Conservation (phyloP, 2,888 invertebrate species). For the Philhelius pedissequus region DNA sequence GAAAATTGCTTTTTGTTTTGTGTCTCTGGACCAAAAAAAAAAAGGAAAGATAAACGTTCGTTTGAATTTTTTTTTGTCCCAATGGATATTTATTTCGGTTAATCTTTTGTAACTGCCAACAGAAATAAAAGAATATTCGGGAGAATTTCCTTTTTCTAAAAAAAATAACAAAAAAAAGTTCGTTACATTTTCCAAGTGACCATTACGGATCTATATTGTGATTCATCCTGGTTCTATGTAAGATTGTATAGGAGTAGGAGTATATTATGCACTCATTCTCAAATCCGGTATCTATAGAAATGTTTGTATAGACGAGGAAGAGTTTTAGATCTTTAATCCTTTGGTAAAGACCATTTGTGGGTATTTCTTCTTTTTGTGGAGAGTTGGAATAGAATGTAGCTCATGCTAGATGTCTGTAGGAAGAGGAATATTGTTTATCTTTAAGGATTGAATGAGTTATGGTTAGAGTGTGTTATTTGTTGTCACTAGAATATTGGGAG, state of each 20-base stretch:
- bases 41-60: constrained; percentile 41
- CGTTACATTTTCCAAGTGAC: constrained; percentile 57
- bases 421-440: constrained; percentile 17
- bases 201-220: constrained; percentile 39
- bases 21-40: constrained; percentile 39
- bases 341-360: constrained; percentile 46
- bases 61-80: constrained; percentile 16
- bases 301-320: not conserved
- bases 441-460: constrained; percentile 49
- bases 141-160: constrained; percentile 27
- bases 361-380: not conserved
- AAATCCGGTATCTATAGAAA: not conserved
- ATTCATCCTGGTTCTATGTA: not conserved
- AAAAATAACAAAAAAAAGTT: constrained; percentile 31
- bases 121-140: constrained; percentile 16
- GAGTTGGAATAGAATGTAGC: not conserved
- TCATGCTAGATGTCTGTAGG: constrained; percentile 35
- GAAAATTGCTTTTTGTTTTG: constrained; percentile 18
- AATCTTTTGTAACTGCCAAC: constrained; percentile 30
- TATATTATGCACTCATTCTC: not conserved
- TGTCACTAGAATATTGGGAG: constrained; percentile 1
- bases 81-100: constrained; percentile 50
- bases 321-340: constrained; percentile 32
- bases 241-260: constrained; percentile 21
- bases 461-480: constrained; percentile 17